Conservation (phyloP, 2,113 vertebrate species). For the Serinus canaria region DNA sequence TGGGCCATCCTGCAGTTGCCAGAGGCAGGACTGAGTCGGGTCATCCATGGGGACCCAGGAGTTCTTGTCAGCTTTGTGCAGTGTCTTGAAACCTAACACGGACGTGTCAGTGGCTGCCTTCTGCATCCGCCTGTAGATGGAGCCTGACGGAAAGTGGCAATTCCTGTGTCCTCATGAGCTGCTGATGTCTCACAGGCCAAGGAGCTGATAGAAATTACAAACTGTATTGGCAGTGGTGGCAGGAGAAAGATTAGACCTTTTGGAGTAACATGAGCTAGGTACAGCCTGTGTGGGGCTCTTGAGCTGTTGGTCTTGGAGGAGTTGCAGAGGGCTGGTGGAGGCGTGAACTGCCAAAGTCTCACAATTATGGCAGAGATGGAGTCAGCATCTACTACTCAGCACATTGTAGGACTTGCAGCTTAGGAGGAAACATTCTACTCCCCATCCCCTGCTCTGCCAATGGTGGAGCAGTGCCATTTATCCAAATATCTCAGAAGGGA, state of each 20-base stretch:
- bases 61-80: background rate
- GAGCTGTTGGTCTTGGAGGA: background rate
- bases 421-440: background rate
- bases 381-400: background rate
- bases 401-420: background rate
- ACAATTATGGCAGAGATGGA: background rate
- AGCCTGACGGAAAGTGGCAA: background rate
- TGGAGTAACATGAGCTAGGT: background rate
- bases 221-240: background rate
- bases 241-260: background rate
- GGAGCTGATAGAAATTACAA: background rate
- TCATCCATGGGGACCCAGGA: background rate
- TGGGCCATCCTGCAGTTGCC: background rate
- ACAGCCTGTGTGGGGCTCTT: background rate
- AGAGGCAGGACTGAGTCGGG: rapidly evolving
- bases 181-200: background rate
- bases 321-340: background rate
- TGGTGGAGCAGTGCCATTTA: background rate
- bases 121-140: rapidly evolving
- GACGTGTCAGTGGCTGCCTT: background rate
- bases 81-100: background rate
- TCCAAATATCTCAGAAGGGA: background rate
- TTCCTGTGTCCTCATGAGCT: background rate
- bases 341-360: background rate
- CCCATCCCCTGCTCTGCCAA: rapidly evolving